Base-by-base conservation (phyloP, 2,113 vertebrate species). In the Pholis gunnellus region DNA sequence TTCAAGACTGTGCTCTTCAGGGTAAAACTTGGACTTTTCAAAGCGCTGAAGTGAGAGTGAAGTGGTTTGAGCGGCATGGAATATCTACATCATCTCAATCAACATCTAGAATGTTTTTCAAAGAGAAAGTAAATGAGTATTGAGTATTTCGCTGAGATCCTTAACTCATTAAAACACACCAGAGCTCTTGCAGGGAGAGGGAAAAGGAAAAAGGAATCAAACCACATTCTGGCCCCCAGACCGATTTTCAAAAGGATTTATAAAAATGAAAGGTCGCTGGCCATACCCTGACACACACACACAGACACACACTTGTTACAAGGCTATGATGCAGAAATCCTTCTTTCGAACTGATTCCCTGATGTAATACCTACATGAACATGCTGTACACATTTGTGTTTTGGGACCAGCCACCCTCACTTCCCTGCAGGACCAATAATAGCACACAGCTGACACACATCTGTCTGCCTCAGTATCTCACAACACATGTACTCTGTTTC, bases 251-350 rank as follows among this genome's bases (percentile, higher is more conserved):
- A 57, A 57, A 57, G 56, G 56, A 29, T 57, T 29, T 14, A 25
- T 57, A 25, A 10, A n/a, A 64, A 44, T 50, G 25, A 52, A 74
- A 79, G n/a, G 29, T 57, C 18, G 4, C 9, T n/a, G 7, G 25
- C 13, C 66, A 70, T 34, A 59, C 31, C 18, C 25, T 27, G 25
- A 72, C 14, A 31, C 38, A 44, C 38, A 44, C 29, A 70, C 11
- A 72, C 11, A 56, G 14, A 56, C 36, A 57, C 9, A 56, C n/a
- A 54, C 48, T 9, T 20, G 14, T 22, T 42, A 50, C 4, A 74
- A 57, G 54, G 54, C 71, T n/a, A 8, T 68, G 78, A 72, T 75
- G 74, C 87, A 89, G 81, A 89, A 84, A 84, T 84, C 87, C 70
- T 84, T 66, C 5, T 74, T 64, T 17, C 5, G 7, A 7, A 44